phyloP scores from a whole-genome alignment of 64 coral and sea anemone species.

The Montipora capricornis region DNA sequence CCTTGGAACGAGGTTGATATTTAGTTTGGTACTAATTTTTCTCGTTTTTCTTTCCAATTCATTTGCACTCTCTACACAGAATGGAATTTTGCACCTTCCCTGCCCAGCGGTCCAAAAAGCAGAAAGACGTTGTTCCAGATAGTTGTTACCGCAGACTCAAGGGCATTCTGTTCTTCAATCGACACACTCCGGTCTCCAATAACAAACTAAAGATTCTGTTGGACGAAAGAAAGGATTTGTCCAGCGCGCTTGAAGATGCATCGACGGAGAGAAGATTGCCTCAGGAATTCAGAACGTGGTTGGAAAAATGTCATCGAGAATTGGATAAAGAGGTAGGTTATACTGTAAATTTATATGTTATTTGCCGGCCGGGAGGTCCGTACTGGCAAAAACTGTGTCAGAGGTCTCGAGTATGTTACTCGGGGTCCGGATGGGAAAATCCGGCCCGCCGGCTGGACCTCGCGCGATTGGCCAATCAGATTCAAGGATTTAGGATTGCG shows the following conservation, averaged over 20 bases:
- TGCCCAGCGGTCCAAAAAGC: conserved; percentile 78
- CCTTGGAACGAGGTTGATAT: too few relatives aligned
- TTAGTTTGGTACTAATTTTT: too few relatives aligned
- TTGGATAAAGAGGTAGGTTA: conserved; percentile 82
- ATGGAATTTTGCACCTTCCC: conserved; percentile 80
- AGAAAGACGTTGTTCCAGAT: conserved; percentile 82
- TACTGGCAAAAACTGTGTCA: too few relatives aligned
- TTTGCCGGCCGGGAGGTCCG: too few relatives aligned
- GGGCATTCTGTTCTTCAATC: conserved; percentile 88
- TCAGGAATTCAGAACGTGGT: conserved; percentile 80
- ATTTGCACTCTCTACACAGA: conserved; percentile 19
- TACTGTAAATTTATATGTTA: too few relatives aligned
- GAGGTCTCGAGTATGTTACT: too few relatives aligned
- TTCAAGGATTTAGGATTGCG: too few relatives aligned
- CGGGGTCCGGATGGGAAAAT: too few relatives aligned
- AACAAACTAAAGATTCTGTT: conserved; percentile 91
- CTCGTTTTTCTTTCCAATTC: background rate
- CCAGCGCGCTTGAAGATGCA: conserved; percentile 88
- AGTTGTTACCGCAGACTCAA: conserved; percentile 79
- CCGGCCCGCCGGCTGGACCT: too few relatives aligned
- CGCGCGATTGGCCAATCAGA: too few relatives aligned
- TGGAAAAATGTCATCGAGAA: conserved; percentile 89
- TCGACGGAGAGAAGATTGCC: conserved; percentile 81
- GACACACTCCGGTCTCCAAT: conserved; percentile 91
- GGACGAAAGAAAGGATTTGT: conserved; percentile 87